phyloP scores from a whole-genome alignment of 2,888 invertebrate genomes.

The Lingula anatina region DNA sequence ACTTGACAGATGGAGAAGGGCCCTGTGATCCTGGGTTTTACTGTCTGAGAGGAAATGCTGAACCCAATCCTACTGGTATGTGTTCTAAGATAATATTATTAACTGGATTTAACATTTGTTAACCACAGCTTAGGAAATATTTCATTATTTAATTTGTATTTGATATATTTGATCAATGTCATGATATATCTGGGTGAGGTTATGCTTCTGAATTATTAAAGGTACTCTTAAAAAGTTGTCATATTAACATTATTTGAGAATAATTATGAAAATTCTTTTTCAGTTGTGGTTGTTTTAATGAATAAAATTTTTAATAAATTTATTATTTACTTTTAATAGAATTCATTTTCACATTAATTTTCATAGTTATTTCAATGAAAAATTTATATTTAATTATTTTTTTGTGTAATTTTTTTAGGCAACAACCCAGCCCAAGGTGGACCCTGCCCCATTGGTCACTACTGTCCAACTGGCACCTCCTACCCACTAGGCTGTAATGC shows the following conservation, averaged over 20 bases:
- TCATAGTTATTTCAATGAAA: background rate
- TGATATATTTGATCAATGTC: too few species aligned
- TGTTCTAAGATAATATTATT: background rate
- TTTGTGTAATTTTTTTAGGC: conserved; percentile 28
- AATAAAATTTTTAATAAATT: too few species aligned
- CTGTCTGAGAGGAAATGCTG: conserved; percentile 35
- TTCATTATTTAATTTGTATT: too few species aligned
- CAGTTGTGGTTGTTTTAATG: too few species aligned
- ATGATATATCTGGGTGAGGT: background rate
- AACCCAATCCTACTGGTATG: conserved; percentile 37
- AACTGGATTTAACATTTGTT: too few species aligned
- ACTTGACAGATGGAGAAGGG: conserved; percentile 31
- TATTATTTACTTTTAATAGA: too few species aligned
- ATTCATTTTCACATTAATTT: too few species aligned
- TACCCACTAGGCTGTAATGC: conserved; percentile 37
- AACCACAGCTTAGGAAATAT: too few species aligned
- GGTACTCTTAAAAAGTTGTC: too few species aligned
- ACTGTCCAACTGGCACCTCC: conserved; percentile 43
- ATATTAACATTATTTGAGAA: too few species aligned
- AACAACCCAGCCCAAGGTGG: conserved; percentile 30
- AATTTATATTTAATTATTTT: conserved; percentile 1
- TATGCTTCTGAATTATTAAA: background rate
- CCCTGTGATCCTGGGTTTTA: conserved; percentile 42
- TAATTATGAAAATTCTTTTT: too few species aligned
- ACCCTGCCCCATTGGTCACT: conserved; percentile 42